These are phyloP conservation scores for Temnothorax rugatulus DNA, from an alignment of 2,888 invertebrate species.

Conservation along the genomic window DNA sequence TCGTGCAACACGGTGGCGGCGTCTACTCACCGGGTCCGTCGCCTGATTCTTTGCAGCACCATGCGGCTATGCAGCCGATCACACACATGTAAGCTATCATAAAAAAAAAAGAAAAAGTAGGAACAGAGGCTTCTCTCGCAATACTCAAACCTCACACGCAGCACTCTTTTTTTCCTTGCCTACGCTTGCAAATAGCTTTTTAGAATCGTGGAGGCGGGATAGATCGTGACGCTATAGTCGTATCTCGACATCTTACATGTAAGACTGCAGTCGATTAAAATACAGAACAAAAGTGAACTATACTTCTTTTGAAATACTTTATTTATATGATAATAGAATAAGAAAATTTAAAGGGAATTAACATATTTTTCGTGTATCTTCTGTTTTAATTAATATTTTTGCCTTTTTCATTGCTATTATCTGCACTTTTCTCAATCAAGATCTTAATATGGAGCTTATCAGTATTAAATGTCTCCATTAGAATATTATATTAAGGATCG, in stretches of 20 bases:
- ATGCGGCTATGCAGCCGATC: constrained; percentile 86
- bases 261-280: not conserved
- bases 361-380: not conserved
- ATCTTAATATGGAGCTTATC: not conserved
- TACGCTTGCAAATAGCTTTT: constrained; percentile 26
- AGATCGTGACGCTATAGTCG: not conserved
- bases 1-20: constrained; percentile 88
- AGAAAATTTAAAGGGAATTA: not conserved
- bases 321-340: not conserved
- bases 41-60: constrained; percentile 87
- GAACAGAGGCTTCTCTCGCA: constrained; percentile 10
- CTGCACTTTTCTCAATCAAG: not conserved
- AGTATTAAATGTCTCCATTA: not conserved
- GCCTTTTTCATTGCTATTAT: not conserved
- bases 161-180: not conserved
- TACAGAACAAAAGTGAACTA: not conserved
- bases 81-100: constrained; percentile 89
- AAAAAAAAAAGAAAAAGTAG: not conserved
- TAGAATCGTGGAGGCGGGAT: constrained; percentile 2
- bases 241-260: not conserved
- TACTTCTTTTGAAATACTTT: not conserved
- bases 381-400: not conserved
- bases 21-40: constrained; percentile 89
- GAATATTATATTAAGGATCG: not conserved
- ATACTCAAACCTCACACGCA: not conserved